These are phyloP conservation scores for Caenorhabditis panamensis DNA, from an alignment of 2,888 invertebrate genomes.

Conservation along the genomic window DNA sequence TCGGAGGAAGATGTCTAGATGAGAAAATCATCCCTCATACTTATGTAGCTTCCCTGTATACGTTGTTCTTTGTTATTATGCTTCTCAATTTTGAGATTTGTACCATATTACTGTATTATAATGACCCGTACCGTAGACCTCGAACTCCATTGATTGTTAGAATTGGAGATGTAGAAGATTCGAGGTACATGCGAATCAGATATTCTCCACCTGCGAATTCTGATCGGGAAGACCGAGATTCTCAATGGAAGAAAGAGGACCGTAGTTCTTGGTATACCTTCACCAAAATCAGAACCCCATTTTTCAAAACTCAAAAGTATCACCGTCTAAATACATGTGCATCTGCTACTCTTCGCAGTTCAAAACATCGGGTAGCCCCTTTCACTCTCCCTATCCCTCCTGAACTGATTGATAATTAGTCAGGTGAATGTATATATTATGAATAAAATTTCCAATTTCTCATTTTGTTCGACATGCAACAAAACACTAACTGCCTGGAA, in stretches of 20 bases:
- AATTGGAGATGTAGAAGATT: neutral
- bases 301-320: neutral
- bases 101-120: neutral
- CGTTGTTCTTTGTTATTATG: conserved; percentile 5
- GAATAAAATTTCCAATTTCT: too few species aligned
- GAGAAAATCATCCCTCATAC: conserved; percentile 4
- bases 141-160: neutral
- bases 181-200: neutral
- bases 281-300: neutral
- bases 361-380: neutral
- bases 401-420: neutral
- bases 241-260: neutral
- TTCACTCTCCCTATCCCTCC: neutral
- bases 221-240: neutral
- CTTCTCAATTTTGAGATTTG: conserved; percentile 18
- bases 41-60: conserved; percentile 10
- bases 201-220: neutral
- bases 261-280: neutral
- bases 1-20: conserved; percentile 15
- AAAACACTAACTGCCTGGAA: too few species aligned
- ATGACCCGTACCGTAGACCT: neutral
- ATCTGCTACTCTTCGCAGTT: neutral
- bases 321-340: neutral
- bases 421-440: neutral
- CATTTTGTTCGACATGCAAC: too few species aligned